Conservation (phyloP, 2,797 vertebrate species). For the Enteromius thamalakanensis region DNA sequence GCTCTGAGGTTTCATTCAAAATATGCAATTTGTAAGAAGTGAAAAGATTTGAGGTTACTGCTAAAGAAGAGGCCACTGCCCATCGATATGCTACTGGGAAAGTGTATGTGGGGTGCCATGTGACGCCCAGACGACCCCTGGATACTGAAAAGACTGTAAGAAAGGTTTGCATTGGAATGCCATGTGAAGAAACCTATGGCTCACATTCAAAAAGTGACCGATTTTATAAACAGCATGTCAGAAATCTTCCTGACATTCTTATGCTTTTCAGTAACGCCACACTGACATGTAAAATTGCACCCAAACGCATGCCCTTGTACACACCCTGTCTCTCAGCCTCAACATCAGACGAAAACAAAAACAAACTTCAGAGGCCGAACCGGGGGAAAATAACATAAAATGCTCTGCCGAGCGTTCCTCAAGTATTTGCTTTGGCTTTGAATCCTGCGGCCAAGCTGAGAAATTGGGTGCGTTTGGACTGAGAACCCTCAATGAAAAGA, state of each 20-base stretch:
- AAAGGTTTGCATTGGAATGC: slow-evolving; percentile 37
- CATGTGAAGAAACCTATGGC: slow-evolving; percentile 12
- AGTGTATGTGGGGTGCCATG: slow-evolving; percentile 31
- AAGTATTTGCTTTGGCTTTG: slow-evolving; percentile 63
- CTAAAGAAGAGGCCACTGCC: neutral
- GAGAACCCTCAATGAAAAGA: slow-evolving; percentile 2
- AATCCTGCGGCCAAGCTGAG: slow-evolving; percentile 17
- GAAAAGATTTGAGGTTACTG: neutral
- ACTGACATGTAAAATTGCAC: slow-evolving; percentile 50
- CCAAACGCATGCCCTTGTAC: slow-evolving; percentile 56
- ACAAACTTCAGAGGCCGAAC: slow-evolving; percentile 51
- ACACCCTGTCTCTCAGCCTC: slow-evolving; percentile 67
- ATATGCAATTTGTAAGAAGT: neutral
- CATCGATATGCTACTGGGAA: neutral
- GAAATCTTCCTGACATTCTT: slow-evolving; percentile 31
- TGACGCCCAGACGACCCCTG: slow-evolving; percentile 54
- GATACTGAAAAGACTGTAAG: slow-evolving; percentile 60
- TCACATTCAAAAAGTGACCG: slow-evolving; percentile 30
- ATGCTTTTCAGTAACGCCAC: slow-evolving; percentile 47
- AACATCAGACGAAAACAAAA: slow-evolving; percentile 70
- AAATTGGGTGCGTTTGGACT: slow-evolving; percentile 10
- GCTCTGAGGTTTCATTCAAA: neutral
- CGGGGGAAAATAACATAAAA: slow-evolving; percentile 50
- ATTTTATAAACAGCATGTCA: slow-evolving; percentile 53
- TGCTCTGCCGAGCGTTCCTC: slow-evolving; percentile 59